Evolutionary conservation across 2,888 invertebrate species (phyloP), one percentile per base, ranked within the genome.

Genomic region (Drosophila formosana): DNA sequence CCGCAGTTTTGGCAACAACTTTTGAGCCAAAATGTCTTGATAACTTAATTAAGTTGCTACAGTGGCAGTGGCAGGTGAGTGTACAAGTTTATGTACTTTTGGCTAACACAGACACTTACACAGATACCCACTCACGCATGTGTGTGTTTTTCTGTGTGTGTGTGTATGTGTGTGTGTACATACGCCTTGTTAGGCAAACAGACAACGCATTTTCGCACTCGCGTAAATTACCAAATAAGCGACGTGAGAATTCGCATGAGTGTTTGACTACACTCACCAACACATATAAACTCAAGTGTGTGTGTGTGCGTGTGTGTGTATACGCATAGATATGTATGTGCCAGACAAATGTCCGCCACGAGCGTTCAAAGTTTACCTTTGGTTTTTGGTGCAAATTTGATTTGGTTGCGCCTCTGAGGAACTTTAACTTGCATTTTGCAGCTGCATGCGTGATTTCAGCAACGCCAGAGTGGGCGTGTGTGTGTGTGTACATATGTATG

Each of bases 161-260:
- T 23, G 43, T 25, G 25, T 23, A 25, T 37, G 13, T 5, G 37
- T 23, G 30, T 37, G 13, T 5, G 37, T 13, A 30, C 41, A 37
- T 9, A 41, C 43, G 39, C 32, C 39, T 32, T 51, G 61, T 74
- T 75, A 49, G 72, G 61, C 78, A 78, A 71, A 80, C 80, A 78
- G 66, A 78, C 72, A 78, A 68, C 66, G 83, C 86, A 83, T 79
- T 83, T 83, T 83, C 83, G 72, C 86, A 86, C 86, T 86, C 83
- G 83, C 86, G 83, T 83, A 83, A 86, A 83, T 86, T 83, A 81
- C 81, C 86, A 83, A 86, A 86, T 86, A 86, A 81, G 83, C 86
- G 81, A 83, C 79, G 81, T 83, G 86, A 77, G 86, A 83, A 83
- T 86, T 83, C 70, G 76, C 57, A 64, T 70, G 67, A 61, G 66